A percentile compares a stretch with the other conserved stretches of the same genome.
Evolutionary conservation across 2,797 vertebrate genomes (phyloP).

Genomic region (Labeo calbasu): DNA sequence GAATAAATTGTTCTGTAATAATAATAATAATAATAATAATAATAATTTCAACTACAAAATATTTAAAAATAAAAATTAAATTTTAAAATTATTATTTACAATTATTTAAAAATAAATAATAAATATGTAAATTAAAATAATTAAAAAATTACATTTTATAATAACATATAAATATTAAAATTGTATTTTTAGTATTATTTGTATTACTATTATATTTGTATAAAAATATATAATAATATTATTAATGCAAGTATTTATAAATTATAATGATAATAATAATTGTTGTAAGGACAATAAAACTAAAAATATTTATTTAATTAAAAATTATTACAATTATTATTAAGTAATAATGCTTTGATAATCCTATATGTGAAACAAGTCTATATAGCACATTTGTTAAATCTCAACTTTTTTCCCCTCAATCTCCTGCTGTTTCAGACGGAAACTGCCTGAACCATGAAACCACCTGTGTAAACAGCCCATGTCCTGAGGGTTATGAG

Average conservation of each 20-base stretch:
- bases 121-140: too few relatives aligned
- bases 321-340: not conserved
- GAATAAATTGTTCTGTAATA: too few relatives aligned
- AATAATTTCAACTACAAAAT: too few relatives aligned
- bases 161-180: too few relatives aligned
- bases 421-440: conserved; percentile 65
- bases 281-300: not conserved
- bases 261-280: not conserved
- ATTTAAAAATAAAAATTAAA: too few relatives aligned
- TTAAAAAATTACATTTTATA: too few relatives aligned
- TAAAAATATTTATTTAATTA: not conserved
- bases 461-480: conserved; percentile 74
- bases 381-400: not conserved
- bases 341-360: not conserved
- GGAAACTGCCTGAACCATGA: conserved; percentile 74
- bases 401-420: not conserved
- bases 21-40: too few relatives aligned
- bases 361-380: not conserved
- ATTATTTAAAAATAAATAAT: too few relatives aligned
- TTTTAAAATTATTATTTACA: too few relatives aligned
- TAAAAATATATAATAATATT: not conserved
- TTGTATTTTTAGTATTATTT: not conserved
- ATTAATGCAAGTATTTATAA: not conserved
- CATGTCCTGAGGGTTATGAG: conserved; percentile 79
- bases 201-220: not conserved